Evolutionary conservation across 2,113 vertebrate species (phyloP).

Genomic region (Meriones unguiculatus): DNA sequence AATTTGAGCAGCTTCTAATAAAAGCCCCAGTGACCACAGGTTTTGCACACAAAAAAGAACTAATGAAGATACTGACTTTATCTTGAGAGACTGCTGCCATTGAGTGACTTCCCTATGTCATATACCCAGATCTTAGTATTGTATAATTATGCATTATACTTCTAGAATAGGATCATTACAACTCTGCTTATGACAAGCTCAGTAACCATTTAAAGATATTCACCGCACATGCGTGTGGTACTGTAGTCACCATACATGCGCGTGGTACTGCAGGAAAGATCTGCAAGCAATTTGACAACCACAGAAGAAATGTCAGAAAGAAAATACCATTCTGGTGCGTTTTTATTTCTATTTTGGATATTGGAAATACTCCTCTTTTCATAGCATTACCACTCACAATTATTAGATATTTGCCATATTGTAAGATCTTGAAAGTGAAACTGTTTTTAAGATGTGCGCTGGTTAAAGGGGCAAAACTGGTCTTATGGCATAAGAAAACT

Average conservation of each 20-base stretch:
- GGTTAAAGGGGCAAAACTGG: background rate
- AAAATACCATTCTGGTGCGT: constrained; percentile 62
- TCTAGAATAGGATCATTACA: constrained; percentile 79
- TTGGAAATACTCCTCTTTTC: background rate
- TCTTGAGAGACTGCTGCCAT: constrained; percentile 72
- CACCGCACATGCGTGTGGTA: no score
- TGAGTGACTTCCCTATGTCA: constrained; percentile 73
- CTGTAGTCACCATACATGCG: constrained; percentile 55
- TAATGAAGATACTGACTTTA: constrained; percentile 77
- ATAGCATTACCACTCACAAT: no score
- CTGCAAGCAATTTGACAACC: constrained; percentile 78
- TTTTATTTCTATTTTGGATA: background rate
- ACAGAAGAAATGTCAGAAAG: constrained; percentile 75
- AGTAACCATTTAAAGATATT: constrained; percentile 73
- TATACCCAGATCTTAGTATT: constrained; percentile 73
- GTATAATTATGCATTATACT: constrained; percentile 78
- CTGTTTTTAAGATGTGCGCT: background rate
- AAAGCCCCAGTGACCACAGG: constrained; percentile 69
- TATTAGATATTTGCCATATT: background rate
- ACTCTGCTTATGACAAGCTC: constrained; percentile 58
- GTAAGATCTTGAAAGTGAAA: background rate
- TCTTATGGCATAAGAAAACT: background rate
- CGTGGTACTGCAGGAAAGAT: constrained; percentile 22
- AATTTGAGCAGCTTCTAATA: constrained; percentile 52
- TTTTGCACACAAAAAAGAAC: constrained; percentile 69